phyloP scores from a whole-genome alignment of 2,888 invertebrate species.

The Perizoma flavofasciatum region DNA sequence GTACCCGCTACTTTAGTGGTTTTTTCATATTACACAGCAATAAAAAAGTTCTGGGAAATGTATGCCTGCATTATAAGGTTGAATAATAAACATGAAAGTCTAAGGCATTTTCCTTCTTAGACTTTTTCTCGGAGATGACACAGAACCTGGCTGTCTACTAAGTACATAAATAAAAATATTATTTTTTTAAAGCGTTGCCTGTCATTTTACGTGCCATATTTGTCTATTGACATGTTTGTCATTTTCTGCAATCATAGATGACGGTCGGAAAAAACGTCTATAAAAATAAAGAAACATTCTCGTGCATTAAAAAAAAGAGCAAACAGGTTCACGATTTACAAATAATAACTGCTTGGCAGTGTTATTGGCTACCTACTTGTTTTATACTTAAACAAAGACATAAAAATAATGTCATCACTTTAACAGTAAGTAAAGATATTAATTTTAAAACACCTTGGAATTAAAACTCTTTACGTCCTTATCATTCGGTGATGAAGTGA shows the following conservation, averaged over 20 bases:
- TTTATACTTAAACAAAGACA: constrained; percentile 10
- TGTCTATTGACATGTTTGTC: too few relatives aligned
- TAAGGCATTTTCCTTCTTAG: not conserved
- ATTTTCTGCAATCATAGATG: too few relatives aligned
- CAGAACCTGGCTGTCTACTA: too few relatives aligned
- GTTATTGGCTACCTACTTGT: not conserved
- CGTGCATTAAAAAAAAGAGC: too few relatives aligned
- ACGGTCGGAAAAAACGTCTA: too few relatives aligned
- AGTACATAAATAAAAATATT: too few relatives aligned
- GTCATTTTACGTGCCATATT: too few relatives aligned
- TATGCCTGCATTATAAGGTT: constrained; percentile 3
- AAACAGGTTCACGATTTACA: too few relatives aligned
- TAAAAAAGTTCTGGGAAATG: constrained; percentile 14
- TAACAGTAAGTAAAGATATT: constrained; percentile 14
- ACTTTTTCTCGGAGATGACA: too few relatives aligned
- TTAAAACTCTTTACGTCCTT: constrained; percentile 20
- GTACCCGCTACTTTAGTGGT: constrained; percentile 7
- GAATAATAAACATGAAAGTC: constrained; percentile 1
- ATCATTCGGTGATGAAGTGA: constrained; percentile 23
- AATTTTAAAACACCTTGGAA: constrained; percentile 22
- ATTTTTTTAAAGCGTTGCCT: too few relatives aligned
- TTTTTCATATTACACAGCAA: constrained; percentile 18
- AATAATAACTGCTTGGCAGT: too few relatives aligned
- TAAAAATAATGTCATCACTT: constrained; percentile 13
- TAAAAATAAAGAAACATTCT: too few relatives aligned